Conservation (phyloP, 2,888 invertebrate genomes). For the Argynnis bischoffii region DNA sequence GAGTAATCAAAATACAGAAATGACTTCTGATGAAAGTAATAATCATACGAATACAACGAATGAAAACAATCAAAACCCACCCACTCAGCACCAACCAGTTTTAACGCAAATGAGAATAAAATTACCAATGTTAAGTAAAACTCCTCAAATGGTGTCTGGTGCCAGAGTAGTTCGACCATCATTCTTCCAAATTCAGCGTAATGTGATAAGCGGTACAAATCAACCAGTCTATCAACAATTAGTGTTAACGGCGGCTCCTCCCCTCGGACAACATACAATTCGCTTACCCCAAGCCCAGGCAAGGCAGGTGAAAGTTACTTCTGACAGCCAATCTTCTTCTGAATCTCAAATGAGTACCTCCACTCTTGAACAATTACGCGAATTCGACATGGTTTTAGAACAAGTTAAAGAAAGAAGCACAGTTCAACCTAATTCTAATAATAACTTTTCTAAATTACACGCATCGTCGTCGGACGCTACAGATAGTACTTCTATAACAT, state of each 20-base stretch:
- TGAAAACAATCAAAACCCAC: slow-evolving; percentile 58
- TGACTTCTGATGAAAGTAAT: slow-evolving; percentile 59
- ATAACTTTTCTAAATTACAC: slow-evolving; percentile 55
- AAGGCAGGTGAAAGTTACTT: slow-evolving; percentile 57
- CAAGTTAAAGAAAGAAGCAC: slow-evolving; percentile 90
- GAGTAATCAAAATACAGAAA: slow-evolving; percentile 52
- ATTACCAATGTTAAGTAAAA: slow-evolving; percentile 77
- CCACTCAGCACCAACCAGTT: slow-evolving; percentile 70
- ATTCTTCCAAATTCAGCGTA: slow-evolving; percentile 84
- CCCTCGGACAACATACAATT: slow-evolving; percentile 71
- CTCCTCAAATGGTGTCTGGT: slow-evolving; percentile 81
- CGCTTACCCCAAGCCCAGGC: slow-evolving; percentile 65
- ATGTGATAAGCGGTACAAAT: slow-evolving; percentile 81
- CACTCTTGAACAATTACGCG: slow-evolving; percentile 88
- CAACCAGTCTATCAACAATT: slow-evolving; percentile 79
- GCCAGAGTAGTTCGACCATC: slow-evolving; percentile 81
- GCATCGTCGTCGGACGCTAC: slow-evolving; percentile 57
- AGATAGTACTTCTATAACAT: slow-evolving; percentile 52
- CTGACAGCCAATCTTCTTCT: slow-evolving; percentile 64
- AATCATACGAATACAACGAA: slow-evolving; percentile 54
- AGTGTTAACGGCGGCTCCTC: slow-evolving; percentile 75
- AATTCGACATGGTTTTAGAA: slow-evolving; percentile 91
- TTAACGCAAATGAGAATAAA: slow-evolving; percentile 80
- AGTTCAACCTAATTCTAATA: slow-evolving; percentile 74
- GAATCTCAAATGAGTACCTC: slow-evolving; percentile 88